A percentile compares a stretch with the other conserved stretches of the same genome.
Evolutionary conservation across 2,113 vertebrate species (phyloP).

Genomic region (Elachura formosa): DNA sequence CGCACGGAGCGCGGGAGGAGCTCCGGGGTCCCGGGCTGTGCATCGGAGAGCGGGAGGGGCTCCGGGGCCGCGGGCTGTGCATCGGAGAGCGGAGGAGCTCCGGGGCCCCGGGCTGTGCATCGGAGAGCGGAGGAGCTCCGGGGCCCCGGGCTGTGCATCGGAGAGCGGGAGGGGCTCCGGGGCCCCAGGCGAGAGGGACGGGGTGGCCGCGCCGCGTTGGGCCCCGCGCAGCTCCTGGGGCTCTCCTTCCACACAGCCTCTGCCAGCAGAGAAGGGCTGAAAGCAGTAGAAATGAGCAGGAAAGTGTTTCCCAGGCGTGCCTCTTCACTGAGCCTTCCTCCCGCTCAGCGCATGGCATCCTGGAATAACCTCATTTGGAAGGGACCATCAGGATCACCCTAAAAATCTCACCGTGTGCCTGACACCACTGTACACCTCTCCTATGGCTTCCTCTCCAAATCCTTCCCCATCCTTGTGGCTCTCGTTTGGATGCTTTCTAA

Average conservation of each 20-base stretch:
- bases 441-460: not conserved
- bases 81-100: too few species aligned
- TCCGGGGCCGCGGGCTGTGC: too few species aligned
- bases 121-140: too few species aligned
- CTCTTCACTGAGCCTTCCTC: not conserved
- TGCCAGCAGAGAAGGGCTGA: not conserved
- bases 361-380: not conserved
- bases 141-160: too few species aligned
- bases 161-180: too few species aligned
- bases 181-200: too few species aligned
- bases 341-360: not conserved
- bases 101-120: too few species aligned
- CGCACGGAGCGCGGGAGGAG: too few species aligned
- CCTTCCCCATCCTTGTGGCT: not conserved
- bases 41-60: too few species aligned
- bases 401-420: not conserved
- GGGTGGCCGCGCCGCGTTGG: too few species aligned
- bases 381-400: not conserved
- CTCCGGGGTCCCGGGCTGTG: too few species aligned
- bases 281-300: not conserved
- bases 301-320: not conserved
- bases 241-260: too few species aligned
- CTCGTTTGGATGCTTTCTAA: not conserved
- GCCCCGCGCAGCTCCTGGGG: rapidly evolving
- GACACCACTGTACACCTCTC: not conserved